Evolutionary conservation across 2,113 vertebrate species (phyloP).

Genomic region (Seriola quinqueradiata): DNA sequence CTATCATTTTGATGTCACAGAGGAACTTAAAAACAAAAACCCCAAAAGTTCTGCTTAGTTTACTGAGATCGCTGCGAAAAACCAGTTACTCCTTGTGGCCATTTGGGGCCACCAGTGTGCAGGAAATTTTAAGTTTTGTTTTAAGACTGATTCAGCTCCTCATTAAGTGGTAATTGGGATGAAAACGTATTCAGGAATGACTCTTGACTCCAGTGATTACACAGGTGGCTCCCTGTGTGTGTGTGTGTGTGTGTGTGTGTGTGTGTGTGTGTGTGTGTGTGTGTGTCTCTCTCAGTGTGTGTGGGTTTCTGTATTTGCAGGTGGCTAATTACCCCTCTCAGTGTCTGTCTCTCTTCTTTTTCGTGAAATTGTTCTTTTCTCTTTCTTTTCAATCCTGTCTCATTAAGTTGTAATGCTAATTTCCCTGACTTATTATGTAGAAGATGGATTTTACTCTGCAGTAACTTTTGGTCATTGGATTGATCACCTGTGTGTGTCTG

Average conservation of each 20-base stretch:
- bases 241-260: not conserved
- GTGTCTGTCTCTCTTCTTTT: conserved; percentile 31
- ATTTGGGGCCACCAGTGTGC: not conserved
- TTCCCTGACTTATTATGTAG: conserved; percentile 27
- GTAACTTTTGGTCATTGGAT: not conserved
- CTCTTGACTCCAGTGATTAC: conserved; percentile 45
- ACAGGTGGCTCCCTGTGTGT: conserved; percentile 22
- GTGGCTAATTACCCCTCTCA: conserved; percentile 59
- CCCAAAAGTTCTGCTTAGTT: not conserved
- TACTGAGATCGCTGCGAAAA: no score
- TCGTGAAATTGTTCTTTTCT: conserved; percentile 3
- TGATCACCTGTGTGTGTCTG: not conserved
- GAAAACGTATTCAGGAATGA: conserved; percentile 23
- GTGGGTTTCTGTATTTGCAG: conserved; percentile 34
- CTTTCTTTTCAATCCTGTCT: conserved; percentile 22
- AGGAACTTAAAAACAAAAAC: not conserved
- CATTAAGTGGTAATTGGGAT: conserved; percentile 36
- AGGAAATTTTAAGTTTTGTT: not conserved
- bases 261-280: not conserved
- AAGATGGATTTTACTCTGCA: not conserved
- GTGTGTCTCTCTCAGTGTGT: not conserved
- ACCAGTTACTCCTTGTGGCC: not conserved
- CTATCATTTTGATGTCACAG: not conserved
- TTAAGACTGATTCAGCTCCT: not conserved
- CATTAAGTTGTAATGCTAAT: conserved; percentile 42